These are phyloP conservation scores for Papilio xuthus DNA, from an alignment of 1,140 invertebrate species.

Conservation along the genomic window DNA sequence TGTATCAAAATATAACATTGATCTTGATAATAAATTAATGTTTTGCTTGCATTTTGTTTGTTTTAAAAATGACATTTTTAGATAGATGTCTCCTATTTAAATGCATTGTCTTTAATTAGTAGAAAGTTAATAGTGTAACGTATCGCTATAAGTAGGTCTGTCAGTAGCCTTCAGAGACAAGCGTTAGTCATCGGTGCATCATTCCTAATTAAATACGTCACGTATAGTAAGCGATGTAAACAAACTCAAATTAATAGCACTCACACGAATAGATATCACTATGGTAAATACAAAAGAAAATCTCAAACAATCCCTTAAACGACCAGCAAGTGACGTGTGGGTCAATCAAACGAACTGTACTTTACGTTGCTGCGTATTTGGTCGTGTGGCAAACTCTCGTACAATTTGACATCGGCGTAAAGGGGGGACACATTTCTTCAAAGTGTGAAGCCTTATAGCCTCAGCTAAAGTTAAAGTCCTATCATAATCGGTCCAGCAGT, in stretches of 20 bases:
- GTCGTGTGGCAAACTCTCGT: no score
- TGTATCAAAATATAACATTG: no score
- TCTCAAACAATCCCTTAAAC: neutral
- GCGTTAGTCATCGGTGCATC: slow-evolving; percentile 16
- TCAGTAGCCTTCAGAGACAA: neutral
- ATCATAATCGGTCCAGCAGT: no score
- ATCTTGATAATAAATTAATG: neutral
- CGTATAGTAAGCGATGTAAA: neutral
- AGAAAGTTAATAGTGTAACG: slow-evolving; percentile 7
- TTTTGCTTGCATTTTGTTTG: neutral
- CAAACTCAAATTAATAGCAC: neutral
- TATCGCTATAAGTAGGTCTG: neutral
- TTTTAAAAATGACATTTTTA: no score
- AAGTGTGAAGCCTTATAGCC: no score
- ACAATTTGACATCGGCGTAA: no score
- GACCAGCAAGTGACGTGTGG: neutral
- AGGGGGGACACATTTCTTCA: no score
- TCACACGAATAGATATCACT: neutral
- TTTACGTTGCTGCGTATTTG: no score
- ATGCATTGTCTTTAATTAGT: slow-evolving; percentile 7
- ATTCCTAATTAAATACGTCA: neutral
- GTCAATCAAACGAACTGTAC: neutral
- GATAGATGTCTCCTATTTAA: no score
- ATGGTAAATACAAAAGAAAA: neutral
- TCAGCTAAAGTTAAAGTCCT: no score